A percentile compares a stretch with the other conserved stretches of the same genome.
Evolutionary conservation across 1,140 invertebrate species (phyloP).

Genomic region (Rhagoletis pomonella): DNA sequence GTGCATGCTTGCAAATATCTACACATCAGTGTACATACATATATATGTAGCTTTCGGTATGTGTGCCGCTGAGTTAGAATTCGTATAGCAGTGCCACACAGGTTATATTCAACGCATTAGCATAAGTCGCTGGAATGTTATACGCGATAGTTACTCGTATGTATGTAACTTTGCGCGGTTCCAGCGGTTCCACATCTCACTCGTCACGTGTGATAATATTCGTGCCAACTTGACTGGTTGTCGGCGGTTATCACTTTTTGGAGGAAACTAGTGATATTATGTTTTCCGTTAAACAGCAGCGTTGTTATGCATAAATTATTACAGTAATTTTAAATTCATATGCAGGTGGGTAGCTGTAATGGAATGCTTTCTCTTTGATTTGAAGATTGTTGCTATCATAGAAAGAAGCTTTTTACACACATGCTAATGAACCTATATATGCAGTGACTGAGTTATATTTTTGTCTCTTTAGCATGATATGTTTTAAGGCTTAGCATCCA

Average conservation of each 20-base stretch:
- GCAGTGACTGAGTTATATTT: too few species aligned
- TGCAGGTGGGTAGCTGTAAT: background rate
- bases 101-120: slow-evolving; percentile 31
- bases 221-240: background rate
- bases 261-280: background rate
- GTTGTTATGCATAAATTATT: slow-evolving; percentile 35
- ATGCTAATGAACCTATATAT: too few species aligned
- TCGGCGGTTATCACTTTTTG: slow-evolving; percentile 7
- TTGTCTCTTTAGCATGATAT: too few species aligned
- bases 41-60: background rate
- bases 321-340: background rate
- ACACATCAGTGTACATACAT: background rate
- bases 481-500: too few species aligned
- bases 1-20: too few species aligned
- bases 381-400: too few species aligned
- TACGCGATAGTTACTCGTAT: background rate
- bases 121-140: slow-evolving; percentile 24
- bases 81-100: slow-evolving; percentile 3
- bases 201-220: background rate
- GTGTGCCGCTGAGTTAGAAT: background rate
- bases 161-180: background rate
- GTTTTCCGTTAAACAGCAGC: background rate
- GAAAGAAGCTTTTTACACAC: too few species aligned
- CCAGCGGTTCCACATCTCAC: background rate
- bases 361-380: too few species aligned